Evolutionary conservation across 2,888 invertebrate species (phyloP).

Genomic region (Yponomeuta cagnagella): DNA sequence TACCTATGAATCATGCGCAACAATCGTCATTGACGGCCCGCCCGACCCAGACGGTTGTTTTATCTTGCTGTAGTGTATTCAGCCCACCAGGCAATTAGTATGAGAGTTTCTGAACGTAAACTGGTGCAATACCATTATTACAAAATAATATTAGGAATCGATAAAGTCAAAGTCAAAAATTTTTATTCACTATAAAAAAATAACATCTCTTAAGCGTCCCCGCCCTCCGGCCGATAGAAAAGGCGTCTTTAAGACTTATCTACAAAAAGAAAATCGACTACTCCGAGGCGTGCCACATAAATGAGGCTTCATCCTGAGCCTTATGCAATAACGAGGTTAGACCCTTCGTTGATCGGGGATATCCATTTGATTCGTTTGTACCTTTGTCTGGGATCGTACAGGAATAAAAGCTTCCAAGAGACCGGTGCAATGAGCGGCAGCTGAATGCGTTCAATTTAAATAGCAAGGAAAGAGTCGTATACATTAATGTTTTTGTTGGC

Average conservation of each 20-base stretch:
- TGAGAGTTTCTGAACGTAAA: slow-evolving; percentile 44
- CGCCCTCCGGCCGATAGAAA: slow-evolving; percentile 37
- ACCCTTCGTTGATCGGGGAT: slow-evolving; percentile 13
- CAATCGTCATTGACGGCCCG: slow-evolving; percentile 43
- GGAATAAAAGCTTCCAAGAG: slow-evolving; percentile 8
- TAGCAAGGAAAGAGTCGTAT: slow-evolving; percentile 9
- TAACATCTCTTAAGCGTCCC: slow-evolving; percentile 45
- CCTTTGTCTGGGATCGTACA: slow-evolving; percentile 1
- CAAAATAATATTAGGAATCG: slow-evolving; percentile 48
- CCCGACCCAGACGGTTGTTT: slow-evolving; percentile 34
- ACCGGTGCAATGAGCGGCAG: slow-evolving; percentile 12
- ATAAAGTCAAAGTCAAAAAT: slow-evolving; percentile 23
- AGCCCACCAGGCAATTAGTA: slow-evolving; percentile 48
- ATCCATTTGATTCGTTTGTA: slow-evolving; percentile 8
- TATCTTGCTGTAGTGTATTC: slow-evolving; percentile 49
- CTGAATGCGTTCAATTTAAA: slow-evolving; percentile 15
- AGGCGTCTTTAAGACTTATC: slow-evolving; percentile 44
- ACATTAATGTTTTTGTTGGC: slow-evolving; percentile 9
- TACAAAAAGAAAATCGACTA: slow-evolving; percentile 46
- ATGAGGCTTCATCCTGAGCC: slow-evolving; percentile 20
- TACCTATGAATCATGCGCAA: slow-evolving; percentile 38
- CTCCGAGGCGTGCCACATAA: slow-evolving; percentile 28
- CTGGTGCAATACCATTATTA: slow-evolving; percentile 42
- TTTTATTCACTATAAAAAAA: no score
- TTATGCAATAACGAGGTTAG: slow-evolving; percentile 14